phyloP scores from a whole-genome alignment of 1,140 invertebrate species.

The Formica exsecta region DNA sequence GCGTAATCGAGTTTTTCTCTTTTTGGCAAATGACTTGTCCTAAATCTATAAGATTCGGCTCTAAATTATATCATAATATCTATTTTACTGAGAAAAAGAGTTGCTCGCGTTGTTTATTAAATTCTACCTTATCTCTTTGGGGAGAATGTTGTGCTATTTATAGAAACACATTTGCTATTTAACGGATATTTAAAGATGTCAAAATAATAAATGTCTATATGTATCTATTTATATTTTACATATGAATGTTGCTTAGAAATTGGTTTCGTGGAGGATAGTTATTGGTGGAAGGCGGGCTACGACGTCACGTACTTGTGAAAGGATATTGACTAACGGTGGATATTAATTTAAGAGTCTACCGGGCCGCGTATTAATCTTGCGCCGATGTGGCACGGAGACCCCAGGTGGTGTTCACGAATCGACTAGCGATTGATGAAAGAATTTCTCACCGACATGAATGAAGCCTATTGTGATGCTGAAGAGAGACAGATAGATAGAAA shows the following conservation, averaged over 20 bases:
- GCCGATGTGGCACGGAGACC: slow-evolving; percentile 24
- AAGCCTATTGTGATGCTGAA: background rate
- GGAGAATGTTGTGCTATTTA: background rate
- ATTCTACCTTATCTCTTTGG: background rate
- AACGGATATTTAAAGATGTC: background rate
- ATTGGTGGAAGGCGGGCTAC: slow-evolving; percentile 9
- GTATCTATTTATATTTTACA: background rate
- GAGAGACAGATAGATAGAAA: background rate
- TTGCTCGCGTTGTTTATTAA: background rate
- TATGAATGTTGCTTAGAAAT: slow-evolving; percentile 14
- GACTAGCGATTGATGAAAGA: slow-evolving; percentile 49
- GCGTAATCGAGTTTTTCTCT: background rate
- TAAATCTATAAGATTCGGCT: background rate
- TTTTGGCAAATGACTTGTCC: background rate
- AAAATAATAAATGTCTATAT: background rate
- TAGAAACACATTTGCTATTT: background rate
- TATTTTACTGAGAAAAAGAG: background rate
- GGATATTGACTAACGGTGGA: slow-evolving; percentile 62
- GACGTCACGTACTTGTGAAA: slow-evolving; percentile 44
- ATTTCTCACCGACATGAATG: slow-evolving; percentile 43
- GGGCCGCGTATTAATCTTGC: slow-evolving; percentile 61
- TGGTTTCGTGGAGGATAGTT: slow-evolving; percentile 9
- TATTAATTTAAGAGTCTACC: slow-evolving; percentile 58
- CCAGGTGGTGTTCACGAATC: slow-evolving; percentile 60
- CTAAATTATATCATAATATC: background rate